phyloP scores from a whole-genome alignment of 2,888 invertebrate genomes.

The Oligia strigilis region DNA sequence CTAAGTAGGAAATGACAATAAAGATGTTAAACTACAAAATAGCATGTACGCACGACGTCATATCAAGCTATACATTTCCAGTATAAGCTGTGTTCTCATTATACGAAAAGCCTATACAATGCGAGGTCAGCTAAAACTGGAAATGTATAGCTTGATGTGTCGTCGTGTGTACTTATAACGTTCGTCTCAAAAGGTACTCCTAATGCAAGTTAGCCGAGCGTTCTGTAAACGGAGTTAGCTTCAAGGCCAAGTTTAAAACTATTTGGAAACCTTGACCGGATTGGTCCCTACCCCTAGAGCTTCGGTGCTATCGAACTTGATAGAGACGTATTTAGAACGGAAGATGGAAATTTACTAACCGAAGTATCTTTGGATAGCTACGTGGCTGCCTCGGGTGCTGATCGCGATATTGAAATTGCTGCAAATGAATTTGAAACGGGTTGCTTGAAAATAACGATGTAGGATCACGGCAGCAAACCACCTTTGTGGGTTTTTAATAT shows the following conservation, averaged over 20 bases:
- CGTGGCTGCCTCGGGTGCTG: neutral
- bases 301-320: slow-evolving; percentile 13
- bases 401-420: slow-evolving; percentile 4
- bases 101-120: no score
- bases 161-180: neutral
- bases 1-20: neutral
- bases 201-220: neutral
- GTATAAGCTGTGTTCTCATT: no score
- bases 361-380: neutral
- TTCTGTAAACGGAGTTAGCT: neutral
- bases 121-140: no score
- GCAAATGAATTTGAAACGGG: slow-evolving; percentile 11
- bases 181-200: neutral
- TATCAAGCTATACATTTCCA: no score
- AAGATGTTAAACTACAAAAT: neutral
- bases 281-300: neutral
- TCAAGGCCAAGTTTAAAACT: slow-evolving; percentile 9
- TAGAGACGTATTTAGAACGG: slow-evolving; percentile 16
- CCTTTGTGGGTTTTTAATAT: neutral
- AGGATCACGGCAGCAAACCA: neutral
- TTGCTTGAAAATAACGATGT: neutral
- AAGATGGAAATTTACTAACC: neutral
- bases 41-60: neutral
- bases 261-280: slow-evolving; percentile 5
- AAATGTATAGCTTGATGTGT: neutral